A percentile compares a stretch with the other conserved stretches of the same genome.
Conservation (phyloP, 1,140 invertebrate genomes). For the Nasonia longicornis region DNA sequence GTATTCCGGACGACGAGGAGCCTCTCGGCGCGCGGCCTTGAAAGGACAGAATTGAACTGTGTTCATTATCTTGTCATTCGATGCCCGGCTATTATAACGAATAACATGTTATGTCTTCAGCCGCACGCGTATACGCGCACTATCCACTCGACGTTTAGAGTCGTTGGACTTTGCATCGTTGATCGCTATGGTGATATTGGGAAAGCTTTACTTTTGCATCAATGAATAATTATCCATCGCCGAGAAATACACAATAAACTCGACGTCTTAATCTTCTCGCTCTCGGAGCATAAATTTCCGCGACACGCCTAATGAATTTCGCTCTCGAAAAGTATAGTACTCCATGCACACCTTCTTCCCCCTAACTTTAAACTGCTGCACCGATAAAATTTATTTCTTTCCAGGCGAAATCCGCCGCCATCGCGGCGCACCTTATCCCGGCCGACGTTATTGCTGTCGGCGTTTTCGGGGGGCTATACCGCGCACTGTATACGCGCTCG, state of each 20-base stretch:
- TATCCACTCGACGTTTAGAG: neutral
- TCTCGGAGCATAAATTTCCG: neutral
- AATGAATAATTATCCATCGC: too few species aligned
- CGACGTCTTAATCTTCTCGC: neutral
- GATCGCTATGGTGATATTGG: too few species aligned
- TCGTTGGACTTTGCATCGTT: neutral
- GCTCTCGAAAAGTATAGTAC: neutral
- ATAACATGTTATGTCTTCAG: conserved; percentile 16
- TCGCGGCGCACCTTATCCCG: neutral
- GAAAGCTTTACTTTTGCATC: too few species aligned
- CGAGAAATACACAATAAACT: neutral
- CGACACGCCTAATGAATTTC: neutral
- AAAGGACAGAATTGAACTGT: conserved; percentile 35
- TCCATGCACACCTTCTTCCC: too few species aligned
- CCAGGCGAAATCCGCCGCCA: neutral
- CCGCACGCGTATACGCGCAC: neutral
- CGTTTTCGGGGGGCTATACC: conserved; percentile 4
- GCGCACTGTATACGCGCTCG: neutral
- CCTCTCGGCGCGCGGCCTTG: conserved; percentile 9
- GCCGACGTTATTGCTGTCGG: neutral
- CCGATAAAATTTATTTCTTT: conserved; percentile 19
- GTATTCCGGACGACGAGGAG: conserved; percentile 11
- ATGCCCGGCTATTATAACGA: conserved; percentile 26
- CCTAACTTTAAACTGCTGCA: neutral
- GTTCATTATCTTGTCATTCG: conserved; percentile 37